Conservation (phyloP, 2,888 invertebrate genomes). For the Electrophaes corylata region DNA sequence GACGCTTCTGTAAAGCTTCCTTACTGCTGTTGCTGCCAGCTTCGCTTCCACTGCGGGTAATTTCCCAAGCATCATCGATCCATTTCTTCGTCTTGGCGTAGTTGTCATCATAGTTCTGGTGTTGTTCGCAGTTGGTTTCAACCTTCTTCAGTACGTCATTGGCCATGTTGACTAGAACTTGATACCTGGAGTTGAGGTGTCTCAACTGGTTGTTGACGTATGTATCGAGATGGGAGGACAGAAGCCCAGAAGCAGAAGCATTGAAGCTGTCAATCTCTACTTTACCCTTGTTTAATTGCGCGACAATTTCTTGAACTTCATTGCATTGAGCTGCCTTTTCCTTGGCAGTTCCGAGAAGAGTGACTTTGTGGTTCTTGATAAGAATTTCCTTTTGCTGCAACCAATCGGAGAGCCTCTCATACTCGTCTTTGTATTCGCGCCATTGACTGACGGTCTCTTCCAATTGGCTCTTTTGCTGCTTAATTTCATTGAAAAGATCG, state of each 20-base stretch:
- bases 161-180: conserved; percentile 94
- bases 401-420: conserved; percentile 96
- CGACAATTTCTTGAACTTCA: conserved; percentile 91
- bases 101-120: conserved; percentile 91
- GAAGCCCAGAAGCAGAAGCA: conserved; percentile 88
- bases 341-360: conserved; percentile 89
- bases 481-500: conserved; percentile 92
- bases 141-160: conserved; percentile 96
- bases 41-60: conserved; percentile 92
- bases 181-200: conserved; percentile 93
- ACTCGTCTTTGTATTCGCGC: conserved; percentile 96
- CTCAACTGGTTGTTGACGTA: conserved; percentile 94
- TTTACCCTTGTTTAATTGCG: conserved; percentile 90
- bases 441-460: conserved; percentile 92
- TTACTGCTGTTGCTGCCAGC: conserved; percentile 91
- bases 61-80: conserved; percentile 94
- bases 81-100: conserved; percentile 90
- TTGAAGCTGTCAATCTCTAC: conserved; percentile 93
- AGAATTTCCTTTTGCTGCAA: conserved; percentile 95
- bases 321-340: conserved; percentile 94
- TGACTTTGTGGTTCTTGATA: conserved; percentile 94
- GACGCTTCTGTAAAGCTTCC: conserved; percentile 91
- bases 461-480: conserved; percentile 92
- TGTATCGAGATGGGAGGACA: conserved; percentile 93
- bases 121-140: conserved; percentile 94